Conservation (phyloP, 2,888 invertebrate genomes). For the Agrotis ipsilon region DNA sequence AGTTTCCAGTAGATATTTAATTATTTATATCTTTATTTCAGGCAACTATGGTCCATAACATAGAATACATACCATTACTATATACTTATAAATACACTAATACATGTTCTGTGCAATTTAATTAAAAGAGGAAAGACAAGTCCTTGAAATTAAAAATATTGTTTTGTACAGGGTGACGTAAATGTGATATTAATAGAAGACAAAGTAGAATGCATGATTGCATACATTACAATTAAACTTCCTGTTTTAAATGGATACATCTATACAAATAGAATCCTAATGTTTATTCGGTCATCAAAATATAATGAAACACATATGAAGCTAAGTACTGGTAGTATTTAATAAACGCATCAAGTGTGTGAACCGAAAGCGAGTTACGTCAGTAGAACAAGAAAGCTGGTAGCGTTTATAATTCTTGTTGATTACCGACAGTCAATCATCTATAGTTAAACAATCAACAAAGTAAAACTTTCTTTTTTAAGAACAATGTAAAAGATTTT, state of each 20-base stretch:
- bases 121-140: constrained; percentile 20
- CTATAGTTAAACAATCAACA: constrained; percentile 81
- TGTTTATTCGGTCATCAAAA: constrained; percentile 10
- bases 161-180: constrained; percentile 28
- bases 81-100: too few species aligned
- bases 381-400: constrained; percentile 71
- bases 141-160: constrained; percentile 13
- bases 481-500: constrained; percentile 61
- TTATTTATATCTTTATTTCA: too few species aligned
- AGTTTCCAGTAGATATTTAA: constrained; percentile 30
- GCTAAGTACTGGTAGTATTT: constrained; percentile 48
- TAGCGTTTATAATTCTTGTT: constrained; percentile 75
- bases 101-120: constrained; percentile 30
- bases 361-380: constrained; percentile 73
- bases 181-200: constrained; percentile 31
- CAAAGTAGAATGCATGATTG: constrained; percentile 9
- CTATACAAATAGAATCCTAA: constrained; percentile 18
- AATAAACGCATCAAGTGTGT: constrained; percentile 53
- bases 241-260: constrained; percentile 30
- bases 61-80: too few species aligned
- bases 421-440: constrained; percentile 78
- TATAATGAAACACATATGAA: constrained; percentile 23
- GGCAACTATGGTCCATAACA: too few species aligned
- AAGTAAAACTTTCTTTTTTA: constrained; percentile 77
- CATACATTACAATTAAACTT: constrained; percentile 23